These are phyloP conservation scores for Pycnomerus fuliginosus DNA, from an alignment of 2,888 invertebrate genomes.

Conservation along the genomic window DNA sequence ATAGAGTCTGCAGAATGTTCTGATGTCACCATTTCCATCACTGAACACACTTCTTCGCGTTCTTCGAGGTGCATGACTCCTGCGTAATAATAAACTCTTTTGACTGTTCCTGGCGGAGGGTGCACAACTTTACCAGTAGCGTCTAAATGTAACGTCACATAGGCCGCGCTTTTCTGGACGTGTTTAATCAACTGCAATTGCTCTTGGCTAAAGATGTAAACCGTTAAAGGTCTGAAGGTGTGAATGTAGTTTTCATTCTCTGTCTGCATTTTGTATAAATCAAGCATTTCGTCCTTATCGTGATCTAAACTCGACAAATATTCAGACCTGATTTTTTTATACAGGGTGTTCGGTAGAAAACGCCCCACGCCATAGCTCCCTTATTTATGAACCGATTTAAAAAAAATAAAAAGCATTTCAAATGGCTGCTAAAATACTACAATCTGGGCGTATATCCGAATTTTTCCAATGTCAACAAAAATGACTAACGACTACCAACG, in stretches of 20 bases:
- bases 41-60: neutral
- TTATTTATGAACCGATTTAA: no score
- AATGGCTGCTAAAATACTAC: no score
- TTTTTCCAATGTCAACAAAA: no score
- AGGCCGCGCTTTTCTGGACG: neutral
- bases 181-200: neutral
- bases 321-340: neutral
- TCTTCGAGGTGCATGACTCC: neutral
- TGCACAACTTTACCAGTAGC: neutral
- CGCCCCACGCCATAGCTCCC: no score
- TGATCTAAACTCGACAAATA: neutral
- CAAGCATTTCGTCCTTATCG: constrained; percentile 1
- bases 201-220: neutral
- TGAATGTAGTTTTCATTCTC: constrained; percentile 1
- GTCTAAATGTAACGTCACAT: neutral
- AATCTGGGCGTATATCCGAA: no score
- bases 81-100: neutral
- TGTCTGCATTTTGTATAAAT: neutral
- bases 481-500: no score
- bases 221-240: neutral
- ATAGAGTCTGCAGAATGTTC: neutral
- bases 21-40: no score
- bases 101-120: neutral
- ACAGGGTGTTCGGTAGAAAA: no score
- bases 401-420: no score